Percentiles rank a stretch among this genome's conserved stretches.
phyloP scores from a whole-genome alignment of 2,113 vertebrate species.

The Sinocyclocheilus rhinocerous region DNA sequence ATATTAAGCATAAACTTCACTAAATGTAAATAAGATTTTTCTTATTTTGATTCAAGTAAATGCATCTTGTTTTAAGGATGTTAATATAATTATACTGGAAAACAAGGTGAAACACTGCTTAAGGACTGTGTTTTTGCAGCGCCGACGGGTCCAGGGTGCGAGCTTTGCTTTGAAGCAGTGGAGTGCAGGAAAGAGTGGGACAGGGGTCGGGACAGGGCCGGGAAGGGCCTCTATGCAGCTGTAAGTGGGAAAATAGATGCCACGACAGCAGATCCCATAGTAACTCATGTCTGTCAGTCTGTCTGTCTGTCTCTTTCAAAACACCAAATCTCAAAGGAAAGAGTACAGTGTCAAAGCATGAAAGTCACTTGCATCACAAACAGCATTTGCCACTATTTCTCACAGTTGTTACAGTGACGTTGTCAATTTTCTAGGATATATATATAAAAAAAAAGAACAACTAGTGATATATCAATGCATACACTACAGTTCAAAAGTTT shows the following conservation, averaged over 20 bases:
- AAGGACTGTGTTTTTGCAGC: background rate
- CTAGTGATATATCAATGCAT: background rate
- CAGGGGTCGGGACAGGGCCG: background rate
- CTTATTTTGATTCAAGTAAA: background rate
- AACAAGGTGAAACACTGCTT: no score
- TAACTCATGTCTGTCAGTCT: conserved; percentile 44
- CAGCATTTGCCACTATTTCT: background rate
- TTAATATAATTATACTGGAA: background rate
- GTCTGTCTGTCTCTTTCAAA: conserved; percentile 42
- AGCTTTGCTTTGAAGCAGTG: conserved; percentile 15
- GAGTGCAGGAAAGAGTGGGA: conserved; percentile 9
- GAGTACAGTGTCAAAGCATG: background rate
- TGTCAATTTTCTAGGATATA: background rate
- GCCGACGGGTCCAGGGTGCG: background rate
- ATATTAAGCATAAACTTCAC: background rate
- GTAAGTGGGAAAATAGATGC: conserved; percentile 52
- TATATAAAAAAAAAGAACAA: no score
- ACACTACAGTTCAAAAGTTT: background rate
- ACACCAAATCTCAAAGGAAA: background rate
- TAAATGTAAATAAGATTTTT: background rate
- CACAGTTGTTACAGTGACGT: background rate
- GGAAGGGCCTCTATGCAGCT: conserved; percentile 61
- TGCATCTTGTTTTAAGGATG: background rate
- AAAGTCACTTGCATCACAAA: background rate
- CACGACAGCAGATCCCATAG: conserved; percentile 36